Percentiles rank a stretch among this genome's conserved stretches.
These are phyloP conservation scores for Zapus hudsonius DNA, from an alignment of 2,113 vertebrate species.

Conservation along the genomic window DNA sequence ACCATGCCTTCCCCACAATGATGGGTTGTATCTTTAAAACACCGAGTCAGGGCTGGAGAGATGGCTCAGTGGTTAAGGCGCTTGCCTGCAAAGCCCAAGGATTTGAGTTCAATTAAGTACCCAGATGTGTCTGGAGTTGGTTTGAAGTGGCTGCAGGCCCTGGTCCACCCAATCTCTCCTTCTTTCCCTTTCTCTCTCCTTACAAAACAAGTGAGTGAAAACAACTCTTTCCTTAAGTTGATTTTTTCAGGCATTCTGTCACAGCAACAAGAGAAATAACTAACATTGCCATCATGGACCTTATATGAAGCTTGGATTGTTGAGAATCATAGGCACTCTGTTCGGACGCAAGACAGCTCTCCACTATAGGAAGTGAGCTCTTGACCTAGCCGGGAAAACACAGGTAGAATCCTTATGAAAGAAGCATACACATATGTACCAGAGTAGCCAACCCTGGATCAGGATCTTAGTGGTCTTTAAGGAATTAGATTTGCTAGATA, in stretches of 20 bases:
- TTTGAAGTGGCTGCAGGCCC: too few relatives aligned
- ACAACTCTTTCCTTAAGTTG: background rate
- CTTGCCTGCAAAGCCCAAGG: too few relatives aligned
- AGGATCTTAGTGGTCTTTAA: background rate
- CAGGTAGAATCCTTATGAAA: background rate
- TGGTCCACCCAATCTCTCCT: too few relatives aligned
- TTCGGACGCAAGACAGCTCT: background rate
- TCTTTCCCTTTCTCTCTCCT: too few relatives aligned
- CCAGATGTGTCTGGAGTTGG: too few relatives aligned
- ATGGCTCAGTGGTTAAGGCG: too few relatives aligned
- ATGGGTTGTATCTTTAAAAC: background rate
- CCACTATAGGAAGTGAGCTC: background rate
- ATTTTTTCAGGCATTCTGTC: background rate
- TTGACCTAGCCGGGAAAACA: background rate
- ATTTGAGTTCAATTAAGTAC: too few relatives aligned
- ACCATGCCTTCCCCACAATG: background rate
- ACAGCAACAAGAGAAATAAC: background rate
- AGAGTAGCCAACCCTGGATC: background rate
- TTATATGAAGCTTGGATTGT: background rate
- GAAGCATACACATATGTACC: constrained; percentile 11
- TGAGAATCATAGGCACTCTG: background rate
- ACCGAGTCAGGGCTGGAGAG: too few relatives aligned
- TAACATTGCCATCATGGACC: background rate
- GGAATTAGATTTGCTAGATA: constrained; percentile 24
- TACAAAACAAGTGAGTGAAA: too few relatives aligned